These are phyloP conservation scores for Papilio machaon DNA, from an alignment of 1,140 invertebrate species.

Conservation along the genomic window DNA sequence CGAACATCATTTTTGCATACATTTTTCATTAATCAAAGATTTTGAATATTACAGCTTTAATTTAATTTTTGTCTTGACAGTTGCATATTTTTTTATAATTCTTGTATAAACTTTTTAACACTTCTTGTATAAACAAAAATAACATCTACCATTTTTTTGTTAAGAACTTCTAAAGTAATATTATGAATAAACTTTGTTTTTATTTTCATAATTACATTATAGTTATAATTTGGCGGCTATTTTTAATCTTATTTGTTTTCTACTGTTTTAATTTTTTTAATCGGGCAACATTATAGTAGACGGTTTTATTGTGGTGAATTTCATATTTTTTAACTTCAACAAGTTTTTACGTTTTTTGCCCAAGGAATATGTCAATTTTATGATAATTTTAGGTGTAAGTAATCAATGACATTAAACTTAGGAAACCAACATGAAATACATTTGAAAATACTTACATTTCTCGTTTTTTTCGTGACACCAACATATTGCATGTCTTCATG, in stretches of 20 bases:
- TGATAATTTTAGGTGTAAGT: neutral
- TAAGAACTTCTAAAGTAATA: neutral
- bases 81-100: neutral
- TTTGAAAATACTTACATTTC: neutral
- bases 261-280: neutral
- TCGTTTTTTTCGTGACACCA: neutral
- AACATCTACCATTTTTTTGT: neutral
- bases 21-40: neutral
- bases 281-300: neutral
- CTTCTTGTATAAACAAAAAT: neutral
- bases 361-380: neutral
- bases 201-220: neutral
- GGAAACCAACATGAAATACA: neutral
- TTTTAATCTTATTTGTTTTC: neutral
- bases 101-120: neutral
- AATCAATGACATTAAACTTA: neutral
- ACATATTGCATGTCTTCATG: neutral
- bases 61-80: neutral
- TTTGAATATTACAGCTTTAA: neutral
- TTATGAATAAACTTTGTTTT: constrained; percentile 5
- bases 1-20: neutral
- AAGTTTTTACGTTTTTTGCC: neutral
- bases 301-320: too few relatives aligned
- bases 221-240: neutral
- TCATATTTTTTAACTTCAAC: neutral